Evolutionary conservation across 2,797 vertebrate genomes (phyloP).

Genomic region (Botia almorhae): DNA sequence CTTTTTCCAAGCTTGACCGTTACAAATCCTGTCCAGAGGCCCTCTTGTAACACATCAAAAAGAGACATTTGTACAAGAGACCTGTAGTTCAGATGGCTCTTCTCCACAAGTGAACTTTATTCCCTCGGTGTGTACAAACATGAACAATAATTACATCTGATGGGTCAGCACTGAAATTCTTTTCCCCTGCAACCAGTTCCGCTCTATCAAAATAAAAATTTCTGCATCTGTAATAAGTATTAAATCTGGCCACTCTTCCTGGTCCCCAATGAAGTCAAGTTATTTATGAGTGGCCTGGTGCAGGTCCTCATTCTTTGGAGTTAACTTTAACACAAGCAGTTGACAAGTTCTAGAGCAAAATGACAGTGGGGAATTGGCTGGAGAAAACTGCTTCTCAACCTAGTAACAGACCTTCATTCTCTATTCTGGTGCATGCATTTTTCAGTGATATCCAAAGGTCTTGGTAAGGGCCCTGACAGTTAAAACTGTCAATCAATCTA

Average conservation of each 20-base stretch:
- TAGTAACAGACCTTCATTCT: slow-evolving; percentile 59
- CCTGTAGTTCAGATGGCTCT: slow-evolving; percentile 31
- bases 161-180: background rate
- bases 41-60: slow-evolving; percentile 48
- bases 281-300: slow-evolving; percentile 61
- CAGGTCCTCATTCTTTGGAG: slow-evolving; percentile 51
- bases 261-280: slow-evolving; percentile 46
- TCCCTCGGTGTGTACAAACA: slow-evolving; percentile 26
- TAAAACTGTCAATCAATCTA: slow-evolving; percentile 78
- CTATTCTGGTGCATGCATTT: slow-evolving; percentile 73
- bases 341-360: slow-evolving; percentile 61
- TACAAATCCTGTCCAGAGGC: slow-evolving; percentile 54
- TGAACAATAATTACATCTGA: slow-evolving; percentile 42
- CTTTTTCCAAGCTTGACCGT: slow-evolving; percentile 27
- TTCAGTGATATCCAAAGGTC: slow-evolving; percentile 77
- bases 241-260: slow-evolving; percentile 50
- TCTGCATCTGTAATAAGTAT: slow-evolving; percentile 63
- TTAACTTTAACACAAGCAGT: slow-evolving; percentile 65
- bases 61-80: slow-evolving; percentile 39
- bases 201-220: slow-evolving; percentile 56
- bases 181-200: slow-evolving; percentile 12
- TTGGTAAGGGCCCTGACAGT: slow-evolving; percentile 82
- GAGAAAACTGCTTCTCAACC: slow-evolving; percentile 46
- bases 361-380: slow-evolving; percentile 59
- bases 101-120: slow-evolving; percentile 25